Conservation (phyloP, 2,888 invertebrate species). For the Nymphalis urticae region DNA sequence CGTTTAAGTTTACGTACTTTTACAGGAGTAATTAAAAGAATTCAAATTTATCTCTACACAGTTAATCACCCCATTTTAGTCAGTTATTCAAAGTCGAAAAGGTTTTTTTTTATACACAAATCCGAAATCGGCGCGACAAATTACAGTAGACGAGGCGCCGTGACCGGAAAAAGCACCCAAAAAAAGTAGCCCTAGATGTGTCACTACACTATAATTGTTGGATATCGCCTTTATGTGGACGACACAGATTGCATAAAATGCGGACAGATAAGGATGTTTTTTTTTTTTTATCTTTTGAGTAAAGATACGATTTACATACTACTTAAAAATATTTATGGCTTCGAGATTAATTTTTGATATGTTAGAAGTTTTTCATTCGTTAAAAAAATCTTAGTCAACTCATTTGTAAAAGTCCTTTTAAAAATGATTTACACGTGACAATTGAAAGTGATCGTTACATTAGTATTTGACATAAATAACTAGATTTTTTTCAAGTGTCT, state of each 20-base stretch:
- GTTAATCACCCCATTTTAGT: not conserved
- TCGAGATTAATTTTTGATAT: conserved; percentile 34
- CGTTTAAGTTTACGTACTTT: no score
- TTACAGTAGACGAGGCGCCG: conserved; percentile 63
- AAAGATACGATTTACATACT: conserved; percentile 40
- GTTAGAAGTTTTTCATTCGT: conserved; percentile 24
- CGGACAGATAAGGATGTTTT: conserved; percentile 24
- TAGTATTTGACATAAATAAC: not conserved
- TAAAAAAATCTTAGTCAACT: conserved; percentile 21
- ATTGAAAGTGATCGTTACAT: not conserved
- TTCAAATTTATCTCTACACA: not conserved
- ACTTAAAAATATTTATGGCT: conserved; percentile 40
- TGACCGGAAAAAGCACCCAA: conserved; percentile 50
- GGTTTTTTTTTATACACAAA: conserved; percentile 33
- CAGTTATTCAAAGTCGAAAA: conserved; percentile 13
- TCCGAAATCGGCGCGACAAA: conserved; percentile 61
- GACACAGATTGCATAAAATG: conserved; percentile 36
- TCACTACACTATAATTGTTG: conserved; percentile 58
- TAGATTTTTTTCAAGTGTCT: not conserved
- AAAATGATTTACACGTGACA: not conserved
- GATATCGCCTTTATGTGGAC: conserved; percentile 49
- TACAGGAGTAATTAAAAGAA: not conserved
- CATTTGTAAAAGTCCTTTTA: conserved; percentile 14
- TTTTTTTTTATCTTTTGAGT: conserved; percentile 33
- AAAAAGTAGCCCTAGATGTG: conserved; percentile 60